Percentiles rank a stretch among this genome's conserved stretches.
These are phyloP conservation scores for Sylvicola fuscatus DNA, from an alignment of 2,888 invertebrate species.

Conservation along the genomic window DNA sequence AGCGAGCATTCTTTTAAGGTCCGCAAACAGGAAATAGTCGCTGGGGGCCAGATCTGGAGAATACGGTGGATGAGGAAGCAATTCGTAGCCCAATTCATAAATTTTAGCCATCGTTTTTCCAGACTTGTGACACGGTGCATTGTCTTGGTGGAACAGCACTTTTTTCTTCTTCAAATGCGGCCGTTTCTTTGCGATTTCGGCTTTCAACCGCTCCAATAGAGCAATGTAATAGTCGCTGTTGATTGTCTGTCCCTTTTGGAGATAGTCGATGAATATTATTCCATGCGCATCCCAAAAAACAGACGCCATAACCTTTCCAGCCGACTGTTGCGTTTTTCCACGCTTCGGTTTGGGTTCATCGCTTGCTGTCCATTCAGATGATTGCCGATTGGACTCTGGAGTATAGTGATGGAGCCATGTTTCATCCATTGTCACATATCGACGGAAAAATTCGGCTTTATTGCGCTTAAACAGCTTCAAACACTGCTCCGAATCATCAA, in stretches of 20 bases:
- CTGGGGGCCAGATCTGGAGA: constrained; percentile 6
- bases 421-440: constrained; percentile 3
- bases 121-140: constrained; percentile 2
- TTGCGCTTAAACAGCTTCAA: constrained; percentile 1
- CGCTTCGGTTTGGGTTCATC: background rate
- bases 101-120: constrained; percentile 3
- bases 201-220: constrained; percentile 11
- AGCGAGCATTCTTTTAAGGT: too few species aligned
- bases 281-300: constrained; percentile 15
- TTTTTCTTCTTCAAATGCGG: constrained; percentile 11
- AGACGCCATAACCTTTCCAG: constrained; percentile 14
- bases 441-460: constrained; percentile 1
- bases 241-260: constrained; percentile 14
- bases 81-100: constrained; percentile 4
- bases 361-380: background rate
- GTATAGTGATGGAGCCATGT: constrained; percentile 3
- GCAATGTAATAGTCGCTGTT: constrained; percentile 9
- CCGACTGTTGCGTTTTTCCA: constrained; percentile 10
- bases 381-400: constrained; percentile 1
- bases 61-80: constrained; percentile 5
- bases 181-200: constrained; percentile 11
- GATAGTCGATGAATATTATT: constrained; percentile 14
- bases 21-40: constrained; percentile 4
- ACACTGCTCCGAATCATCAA: constrained; percentile 1
- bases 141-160: constrained; percentile 2